Evolutionary conservation across 2,113 vertebrate genomes (phyloP).

Genomic region (Labrus mixtus): DNA sequence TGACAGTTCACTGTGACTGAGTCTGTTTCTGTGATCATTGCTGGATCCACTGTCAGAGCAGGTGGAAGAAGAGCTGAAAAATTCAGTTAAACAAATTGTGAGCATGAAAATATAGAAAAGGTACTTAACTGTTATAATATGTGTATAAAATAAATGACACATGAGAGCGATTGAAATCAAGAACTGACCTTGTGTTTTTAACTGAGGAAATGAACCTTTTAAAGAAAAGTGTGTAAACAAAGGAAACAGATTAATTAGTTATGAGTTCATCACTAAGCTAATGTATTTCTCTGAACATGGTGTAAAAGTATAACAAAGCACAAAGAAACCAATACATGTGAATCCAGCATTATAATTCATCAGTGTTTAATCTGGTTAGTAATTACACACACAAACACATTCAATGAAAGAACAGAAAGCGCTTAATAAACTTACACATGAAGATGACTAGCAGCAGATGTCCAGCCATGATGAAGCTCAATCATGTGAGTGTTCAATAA

Average conservation of each 20-base stretch:
- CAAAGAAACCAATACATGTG: background rate
- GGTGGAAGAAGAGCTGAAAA: constrained; percentile 26
- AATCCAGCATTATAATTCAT: background rate
- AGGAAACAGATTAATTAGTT: background rate
- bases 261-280: background rate
- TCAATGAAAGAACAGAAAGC: background rate
- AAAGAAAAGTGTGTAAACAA: background rate
- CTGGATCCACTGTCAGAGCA: constrained; percentile 15
- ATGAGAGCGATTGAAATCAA: background rate
- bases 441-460: constrained; percentile 2
- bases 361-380: no score
- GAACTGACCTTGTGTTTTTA: constrained; percentile 19
- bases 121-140: background rate
- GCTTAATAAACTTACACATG: constrained; percentile 18
- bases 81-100: background rate
- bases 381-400: no score
- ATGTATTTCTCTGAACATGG: background rate
- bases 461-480: constrained; percentile 15
- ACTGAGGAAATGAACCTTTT: constrained; percentile 17
- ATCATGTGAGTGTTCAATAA: background rate
- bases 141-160: background rate
- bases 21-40: constrained; percentile 20
- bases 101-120: background rate
- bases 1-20: constrained; percentile 37
- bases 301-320: background rate